Evolutionary conservation across 2,888 invertebrate genomes (phyloP).

Genomic region (Zhuqinia jingwanae): DNA sequence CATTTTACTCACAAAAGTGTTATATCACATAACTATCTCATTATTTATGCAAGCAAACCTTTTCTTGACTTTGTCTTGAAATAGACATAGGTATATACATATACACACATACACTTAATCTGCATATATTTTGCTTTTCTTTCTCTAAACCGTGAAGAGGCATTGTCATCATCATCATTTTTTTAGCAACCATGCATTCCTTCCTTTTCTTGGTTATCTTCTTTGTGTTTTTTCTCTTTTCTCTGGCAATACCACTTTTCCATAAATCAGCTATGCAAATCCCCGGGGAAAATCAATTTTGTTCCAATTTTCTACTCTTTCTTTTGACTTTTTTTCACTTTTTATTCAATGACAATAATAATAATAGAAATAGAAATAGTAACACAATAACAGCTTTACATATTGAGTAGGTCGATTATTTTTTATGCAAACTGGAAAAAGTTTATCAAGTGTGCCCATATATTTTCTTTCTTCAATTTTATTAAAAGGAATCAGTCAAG

Average conservation of each 20-base stretch:
- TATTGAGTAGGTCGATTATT: background rate
- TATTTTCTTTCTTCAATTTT: background rate
- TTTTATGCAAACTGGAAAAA: background rate
- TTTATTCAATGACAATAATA: slow-evolving; percentile 43
- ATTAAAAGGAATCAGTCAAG: background rate
- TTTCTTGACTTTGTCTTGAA: background rate
- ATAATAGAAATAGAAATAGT: slow-evolving; percentile 23
- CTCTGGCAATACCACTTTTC: background rate
- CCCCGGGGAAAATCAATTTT: slow-evolving; percentile 54
- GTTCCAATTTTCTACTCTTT: slow-evolving; percentile 48
- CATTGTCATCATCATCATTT: background rate
- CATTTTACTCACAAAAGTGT: slow-evolving; percentile 33
- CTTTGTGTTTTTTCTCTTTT: too few relatives aligned
- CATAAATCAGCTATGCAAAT: slow-evolving; percentile 29
- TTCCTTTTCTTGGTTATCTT: too few relatives aligned
- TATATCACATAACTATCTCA: slow-evolving; percentile 49
- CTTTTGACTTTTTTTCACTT: slow-evolving; percentile 21
- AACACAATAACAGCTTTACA: slow-evolving; percentile 26
- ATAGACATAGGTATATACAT: too few relatives aligned
- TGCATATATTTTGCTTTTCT: too few relatives aligned
- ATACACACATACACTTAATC: too few relatives aligned
- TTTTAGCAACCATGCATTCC: background rate
- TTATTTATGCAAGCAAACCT: slow-evolving; percentile 51
- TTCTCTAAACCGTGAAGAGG: too few relatives aligned
- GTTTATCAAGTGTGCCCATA: background rate